Evolutionary conservation across 2,888 invertebrate species (phyloP).

Genomic region (Oscheius myriophilus): DNA sequence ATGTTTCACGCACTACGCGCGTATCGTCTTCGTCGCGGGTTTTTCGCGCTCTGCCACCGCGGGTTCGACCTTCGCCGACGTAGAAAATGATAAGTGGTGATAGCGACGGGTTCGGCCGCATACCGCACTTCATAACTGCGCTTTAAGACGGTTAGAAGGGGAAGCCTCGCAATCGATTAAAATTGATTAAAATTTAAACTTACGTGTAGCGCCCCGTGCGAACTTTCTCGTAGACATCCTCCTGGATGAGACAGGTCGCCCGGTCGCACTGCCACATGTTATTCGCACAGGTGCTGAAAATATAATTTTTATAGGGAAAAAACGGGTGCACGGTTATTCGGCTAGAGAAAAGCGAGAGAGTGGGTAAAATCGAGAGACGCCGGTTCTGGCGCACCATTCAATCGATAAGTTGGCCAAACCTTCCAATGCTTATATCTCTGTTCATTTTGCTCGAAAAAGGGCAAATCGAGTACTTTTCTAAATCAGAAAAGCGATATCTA

Average conservation of each 20-base stretch:
- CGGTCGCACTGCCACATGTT: conserved; percentile 74
- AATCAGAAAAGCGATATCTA: no score
- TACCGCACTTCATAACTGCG: conserved; percentile 23
- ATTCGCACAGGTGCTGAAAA: conserved; percentile 72
- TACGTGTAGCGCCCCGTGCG: conserved; percentile 75
- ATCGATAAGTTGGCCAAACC: no score
- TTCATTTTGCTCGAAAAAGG: no score
- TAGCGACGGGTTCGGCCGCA: conserved; percentile 27
- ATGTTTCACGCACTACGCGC: no score
- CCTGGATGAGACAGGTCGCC: conserved; percentile 83
- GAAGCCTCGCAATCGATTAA: background rate
- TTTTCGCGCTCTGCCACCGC: no score
- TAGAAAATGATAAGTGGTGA: conserved; percentile 30
- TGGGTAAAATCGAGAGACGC: background rate
- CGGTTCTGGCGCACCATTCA: no score
- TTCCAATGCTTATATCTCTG: no score
- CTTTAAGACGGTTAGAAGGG: no score
- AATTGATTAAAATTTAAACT: conserved; percentile 40
- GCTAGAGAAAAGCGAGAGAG: background rate
- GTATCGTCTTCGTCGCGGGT: no score
- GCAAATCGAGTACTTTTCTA: no score
- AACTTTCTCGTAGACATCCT: conserved; percentile 79
- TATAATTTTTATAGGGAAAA: background rate
- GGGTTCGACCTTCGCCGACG: conserved; percentile 20
- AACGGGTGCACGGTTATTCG: background rate